A percentile compares a stretch with the other conserved stretches of the same genome.
Conservation (phyloP, 2,888 invertebrate genomes). For the Acanthosoma haemorrhoidale region DNA sequence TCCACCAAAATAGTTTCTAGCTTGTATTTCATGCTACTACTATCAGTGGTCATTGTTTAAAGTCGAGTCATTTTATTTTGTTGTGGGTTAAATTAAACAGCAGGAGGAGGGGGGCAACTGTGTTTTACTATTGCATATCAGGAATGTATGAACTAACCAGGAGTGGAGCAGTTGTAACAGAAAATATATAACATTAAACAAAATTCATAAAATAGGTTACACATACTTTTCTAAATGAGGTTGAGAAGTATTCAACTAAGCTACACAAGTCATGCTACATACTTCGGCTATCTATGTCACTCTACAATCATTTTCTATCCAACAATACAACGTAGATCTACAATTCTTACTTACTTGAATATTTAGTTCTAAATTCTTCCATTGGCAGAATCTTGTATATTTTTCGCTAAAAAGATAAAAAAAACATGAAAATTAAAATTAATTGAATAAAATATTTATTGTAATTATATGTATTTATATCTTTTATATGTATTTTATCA, state of each 20-base stretch:
- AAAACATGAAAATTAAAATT: neutral
- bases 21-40: no score
- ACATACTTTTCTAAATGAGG: neutral
- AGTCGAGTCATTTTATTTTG: no score
- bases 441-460: neutral
- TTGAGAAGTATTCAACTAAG: conserved; percentile 9
- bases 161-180: neutral
- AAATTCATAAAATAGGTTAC: neutral
- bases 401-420: conserved; percentile 75
- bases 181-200: neutral
- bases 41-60: no score
- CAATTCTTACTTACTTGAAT: conserved; percentile 68
- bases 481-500: neutral
- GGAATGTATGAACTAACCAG: no score
- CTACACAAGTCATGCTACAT: conserved; percentile 11
- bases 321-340: conserved; percentile 8
- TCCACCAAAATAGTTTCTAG: no score
- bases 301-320: neutral
- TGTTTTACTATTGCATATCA: no score
- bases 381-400: conserved; percentile 99
- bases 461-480: neutral
- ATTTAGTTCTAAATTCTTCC: conserved; percentile 99
- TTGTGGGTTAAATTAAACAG: no score
- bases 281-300: neutral
- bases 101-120: no score